Evolutionary conservation across 2,888 invertebrate genomes (phyloP), one percentile per base, ranked within the genome.

Genomic region (Synanthedon myopaeformis): DNA sequence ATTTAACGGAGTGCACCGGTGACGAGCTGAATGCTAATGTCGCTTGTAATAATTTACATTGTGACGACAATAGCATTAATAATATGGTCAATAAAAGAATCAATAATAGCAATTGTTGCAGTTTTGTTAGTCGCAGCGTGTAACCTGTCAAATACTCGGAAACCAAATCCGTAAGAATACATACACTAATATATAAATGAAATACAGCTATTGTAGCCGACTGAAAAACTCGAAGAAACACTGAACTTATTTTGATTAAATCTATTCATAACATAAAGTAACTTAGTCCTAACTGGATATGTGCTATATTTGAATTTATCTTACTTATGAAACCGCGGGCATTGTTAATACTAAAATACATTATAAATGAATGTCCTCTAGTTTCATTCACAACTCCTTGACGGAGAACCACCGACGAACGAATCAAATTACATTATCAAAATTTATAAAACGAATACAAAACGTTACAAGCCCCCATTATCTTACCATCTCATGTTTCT

Each of bases 1-100:
- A 66, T 72, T 74, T 72, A 77, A 80, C 77, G 74, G 73, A 69
- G 64, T 63, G 55, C 8, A 35, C 59, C 41, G 58, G 58, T 59
- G 61, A 59, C 62, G 65, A 54, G 61, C 57, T 64, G 76, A 73
- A 79, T 79, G 63, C 65, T 73, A 74, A 77, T 76, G 63, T 56
- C 56, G 51, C 51, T 69, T 64, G 65, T 68, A 69, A 70, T 66
- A 74, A 71, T 70, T 61, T 57, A 67, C 69, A 63, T 69, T 67
- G 67, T 60, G 58, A 62, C 41, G 51, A 51, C 59, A 12, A 55
- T 65, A 61, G 73, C 72, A 76, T 78, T 59, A 59, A 56, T 65
- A 70, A 73, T 69, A 61, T 62, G 59, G 61, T 3, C 56, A 51
- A 51, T 62, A 60, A 62, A 50, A 49, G 23, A 17, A 45, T 45